These are phyloP conservation scores for Cynodonichthys magdalenae DNA, from an alignment of 2,797 vertebrate genomes.

Conservation along the genomic window DNA sequence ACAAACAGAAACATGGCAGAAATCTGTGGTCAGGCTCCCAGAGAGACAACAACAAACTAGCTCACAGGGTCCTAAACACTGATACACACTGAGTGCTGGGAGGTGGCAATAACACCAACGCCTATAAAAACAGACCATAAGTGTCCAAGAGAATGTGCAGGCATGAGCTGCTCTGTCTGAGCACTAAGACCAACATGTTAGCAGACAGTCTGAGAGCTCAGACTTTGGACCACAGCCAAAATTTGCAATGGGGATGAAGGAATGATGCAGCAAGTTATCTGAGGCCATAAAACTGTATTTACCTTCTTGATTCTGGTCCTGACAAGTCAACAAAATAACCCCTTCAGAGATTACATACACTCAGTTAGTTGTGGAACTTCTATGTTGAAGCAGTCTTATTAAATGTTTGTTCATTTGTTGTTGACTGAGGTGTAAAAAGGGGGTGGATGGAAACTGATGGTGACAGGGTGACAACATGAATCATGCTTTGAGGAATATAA, in stretches of 20 bases:
- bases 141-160: slow-evolving; percentile 36
- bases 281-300: slow-evolving; percentile 3
- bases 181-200: slow-evolving; percentile 40
- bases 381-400: not conserved
- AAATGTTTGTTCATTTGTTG: not conserved
- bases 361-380: not conserved
- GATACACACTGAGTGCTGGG: not conserved
- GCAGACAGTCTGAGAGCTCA: slow-evolving; percentile 29
- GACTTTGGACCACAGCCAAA: slow-evolving; percentile 38
- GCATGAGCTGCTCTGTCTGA: slow-evolving; percentile 22
- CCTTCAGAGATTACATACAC: not conserved
- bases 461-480: not conserved
- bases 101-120: slow-evolving; percentile 8
- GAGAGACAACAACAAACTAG: slow-evolving; percentile 40
- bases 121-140: slow-evolving; percentile 24
- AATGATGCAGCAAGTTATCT: slow-evolving; percentile 16
- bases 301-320: not conserved
- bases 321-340: not conserved
- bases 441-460: not conserved
- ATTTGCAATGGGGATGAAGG: slow-evolving; percentile 13
- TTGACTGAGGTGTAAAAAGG: not conserved
- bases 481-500: not conserved
- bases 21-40: slow-evolving; percentile 20
- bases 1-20: slow-evolving; percentile 21
- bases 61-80: not conserved